Base-by-base conservation (phyloP, 2,113 vertebrate species). In the Neoarius graeffei region DNA sequence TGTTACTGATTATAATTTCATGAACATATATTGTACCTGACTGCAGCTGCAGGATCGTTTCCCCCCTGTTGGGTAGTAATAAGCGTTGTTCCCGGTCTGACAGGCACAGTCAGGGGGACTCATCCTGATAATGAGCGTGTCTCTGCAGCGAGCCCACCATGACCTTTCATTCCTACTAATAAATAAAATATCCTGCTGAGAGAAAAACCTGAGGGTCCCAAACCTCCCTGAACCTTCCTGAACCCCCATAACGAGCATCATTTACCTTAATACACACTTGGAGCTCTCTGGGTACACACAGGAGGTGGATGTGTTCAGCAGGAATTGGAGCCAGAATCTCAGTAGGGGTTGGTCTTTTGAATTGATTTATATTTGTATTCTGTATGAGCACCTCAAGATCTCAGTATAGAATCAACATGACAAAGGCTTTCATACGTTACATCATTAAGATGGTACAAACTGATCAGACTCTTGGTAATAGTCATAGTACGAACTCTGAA, bases 141-240 rank as follows among this genome's bases (percentile, higher is more conserved):
- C 87, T 89, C 90, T 87, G 87, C 83, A 59, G 85, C 89, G 57
- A 81, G 88, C 71, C 48, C 50, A 64, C 25, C n/a, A 14, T 92
- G 91, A 92, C 91, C 90, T 91, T 91, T 90, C 87, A 84, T 57
- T 60, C 83, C 60, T 85, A 5, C 83, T 89, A 88, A 90, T 91
- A 88, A 88, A 89, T 82, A 83, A 85, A 88, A 76, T 90, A 83
- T 89, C 90, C 88, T 62, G 77, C 83, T 85, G 87, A 27, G 67
- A 73, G 79, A 88, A 83, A 81, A 35, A 85, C 82, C 86, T 35
- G 54, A 82, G 85, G 87, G 77, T 73, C 86, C 59, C 19, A 76
- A 84, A 85, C 73, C 69, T n/a, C 79, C 71, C 5, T 10, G 74
- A 80, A 80, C 76, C 59, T 86, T 76, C 67, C 85, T 23, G 87